Evolutionary conservation across 2,888 invertebrate species (phyloP).

Genomic region (Thelaira solivaga): DNA sequence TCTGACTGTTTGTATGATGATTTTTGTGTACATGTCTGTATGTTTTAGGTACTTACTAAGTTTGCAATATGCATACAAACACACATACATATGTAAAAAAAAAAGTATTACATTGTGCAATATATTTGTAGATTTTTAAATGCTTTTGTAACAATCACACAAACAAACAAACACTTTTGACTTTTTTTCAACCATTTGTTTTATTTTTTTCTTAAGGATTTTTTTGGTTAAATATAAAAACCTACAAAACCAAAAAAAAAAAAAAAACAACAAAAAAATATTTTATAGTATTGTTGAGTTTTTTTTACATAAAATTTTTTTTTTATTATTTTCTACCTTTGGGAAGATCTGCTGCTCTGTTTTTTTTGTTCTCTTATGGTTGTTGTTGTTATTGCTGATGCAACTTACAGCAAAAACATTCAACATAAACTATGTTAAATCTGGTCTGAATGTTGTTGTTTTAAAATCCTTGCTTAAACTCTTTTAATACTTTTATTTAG

Average conservation of each 20-base stretch:
- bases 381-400: conserved; percentile 5
- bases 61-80: not conserved
- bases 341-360: conserved; percentile 40
- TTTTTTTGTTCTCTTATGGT: conserved; percentile 3
- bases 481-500: conserved; percentile 18
- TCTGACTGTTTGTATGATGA: not conserved
- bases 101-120: too few species aligned
- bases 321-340: not conserved
- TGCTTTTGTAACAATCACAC: conserved; percentile 30
- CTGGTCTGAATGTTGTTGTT: conserved; percentile 44
- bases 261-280: conserved; percentile 7
- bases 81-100: conserved; percentile 5
- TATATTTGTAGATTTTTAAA: conserved; percentile 51
- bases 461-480: conserved; percentile 27
- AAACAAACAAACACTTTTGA: not conserved
- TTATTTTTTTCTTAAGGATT: conserved; percentile 1
- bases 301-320: conserved; percentile 23
- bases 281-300: conserved; percentile 33
- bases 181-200: conserved; percentile 12
- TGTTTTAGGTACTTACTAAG: not conserved
- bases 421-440: conserved; percentile 61
- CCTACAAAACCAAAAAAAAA: conserved; percentile 10
- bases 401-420: conserved; percentile 42
- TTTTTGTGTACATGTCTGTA: conserved; percentile 1
- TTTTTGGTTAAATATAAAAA: conserved; percentile 10